A percentile compares a stretch with the other conserved stretches of the same genome.
These are phyloP conservation scores for Phaenicophaeus curvirostris DNA, from an alignment of 2,797 vertebrate genomes.

Conservation along the genomic window DNA sequence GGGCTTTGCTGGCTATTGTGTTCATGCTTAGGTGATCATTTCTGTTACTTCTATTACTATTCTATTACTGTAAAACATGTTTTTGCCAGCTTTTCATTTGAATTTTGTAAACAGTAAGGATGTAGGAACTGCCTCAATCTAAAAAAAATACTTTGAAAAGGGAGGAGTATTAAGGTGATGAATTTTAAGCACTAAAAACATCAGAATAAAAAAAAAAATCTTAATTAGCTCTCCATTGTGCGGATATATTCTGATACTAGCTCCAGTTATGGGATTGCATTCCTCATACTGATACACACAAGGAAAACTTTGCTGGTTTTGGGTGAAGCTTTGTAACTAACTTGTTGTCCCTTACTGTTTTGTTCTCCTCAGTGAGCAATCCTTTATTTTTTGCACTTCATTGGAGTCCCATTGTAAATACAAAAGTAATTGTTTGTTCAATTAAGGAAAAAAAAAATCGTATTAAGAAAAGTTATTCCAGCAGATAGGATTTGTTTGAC, in stretches of 20 bases:
- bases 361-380: not conserved
- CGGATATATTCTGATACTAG: not conserved
- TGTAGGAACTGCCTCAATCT: not conserved
- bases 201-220: too few species aligned
- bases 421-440: not conserved
- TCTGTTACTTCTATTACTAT: not conserved
- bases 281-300: rapidly evolving
- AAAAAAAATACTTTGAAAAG: not conserved
- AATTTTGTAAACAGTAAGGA: not conserved
- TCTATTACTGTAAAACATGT: not conserved
- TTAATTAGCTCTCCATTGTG: not conserved
- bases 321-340: not conserved
- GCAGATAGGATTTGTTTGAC: not conserved
- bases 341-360: not conserved
- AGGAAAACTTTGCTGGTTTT: not conserved
- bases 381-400: not conserved
- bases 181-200: not conserved
- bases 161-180: not conserved
- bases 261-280: not conserved
- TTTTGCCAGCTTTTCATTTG: not conserved
- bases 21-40: not conserved
- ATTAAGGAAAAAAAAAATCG: not conserved
- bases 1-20: not conserved
- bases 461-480: not conserved
- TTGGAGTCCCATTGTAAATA: not conserved